A percentile compares a stretch with the other conserved stretches of the same genome.
Conservation (phyloP, 1,140 invertebrate species). For the Steinernema khuongi region DNA sequence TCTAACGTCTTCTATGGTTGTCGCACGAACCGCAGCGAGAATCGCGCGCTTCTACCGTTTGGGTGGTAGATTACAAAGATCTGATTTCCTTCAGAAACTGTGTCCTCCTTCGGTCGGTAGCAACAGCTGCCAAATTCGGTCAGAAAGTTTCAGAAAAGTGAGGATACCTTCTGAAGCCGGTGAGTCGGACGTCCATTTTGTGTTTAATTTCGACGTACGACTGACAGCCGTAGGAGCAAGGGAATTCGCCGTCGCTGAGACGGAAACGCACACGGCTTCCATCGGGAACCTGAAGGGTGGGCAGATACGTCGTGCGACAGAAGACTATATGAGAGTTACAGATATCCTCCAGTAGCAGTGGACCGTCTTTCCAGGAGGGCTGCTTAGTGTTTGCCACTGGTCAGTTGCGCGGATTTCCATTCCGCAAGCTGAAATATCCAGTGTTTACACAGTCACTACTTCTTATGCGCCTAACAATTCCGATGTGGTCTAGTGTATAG, state of each 20-base stretch:
- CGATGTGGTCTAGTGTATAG: not conserved
- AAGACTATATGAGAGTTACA: conserved; percentile 25
- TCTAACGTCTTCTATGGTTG: conserved; percentile 41
- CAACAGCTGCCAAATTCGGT: conserved; percentile 49
- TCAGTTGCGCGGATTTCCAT: conserved; percentile 51
- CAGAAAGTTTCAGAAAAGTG: not conserved
- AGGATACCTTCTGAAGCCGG: conserved; percentile 54
- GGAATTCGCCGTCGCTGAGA: conserved; percentile 56
- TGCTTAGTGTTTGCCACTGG: conserved; percentile 55
- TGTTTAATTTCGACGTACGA: conserved; percentile 57
- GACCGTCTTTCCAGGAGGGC: conserved; percentile 51
- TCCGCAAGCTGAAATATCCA: conserved; percentile 50
- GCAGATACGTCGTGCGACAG: not conserved
- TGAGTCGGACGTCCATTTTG: conserved; percentile 52
- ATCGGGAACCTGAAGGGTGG: conserved; percentile 44
- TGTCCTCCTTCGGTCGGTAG: conserved; percentile 58
- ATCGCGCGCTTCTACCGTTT: conserved; percentile 57
- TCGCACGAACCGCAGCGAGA: conserved; percentile 56
- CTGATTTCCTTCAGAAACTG: conserved; percentile 55
- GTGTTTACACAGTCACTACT: not conserved
- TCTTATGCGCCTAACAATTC: not conserved
- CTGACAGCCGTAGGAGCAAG: conserved; percentile 57
- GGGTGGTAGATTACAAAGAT: conserved; percentile 58
- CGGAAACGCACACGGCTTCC: conserved; percentile 55
- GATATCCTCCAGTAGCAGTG: conserved; percentile 58